Base-by-base conservation (phyloP, 2,113 vertebrate genomes). In the Seriola quinqueradiata region DNA sequence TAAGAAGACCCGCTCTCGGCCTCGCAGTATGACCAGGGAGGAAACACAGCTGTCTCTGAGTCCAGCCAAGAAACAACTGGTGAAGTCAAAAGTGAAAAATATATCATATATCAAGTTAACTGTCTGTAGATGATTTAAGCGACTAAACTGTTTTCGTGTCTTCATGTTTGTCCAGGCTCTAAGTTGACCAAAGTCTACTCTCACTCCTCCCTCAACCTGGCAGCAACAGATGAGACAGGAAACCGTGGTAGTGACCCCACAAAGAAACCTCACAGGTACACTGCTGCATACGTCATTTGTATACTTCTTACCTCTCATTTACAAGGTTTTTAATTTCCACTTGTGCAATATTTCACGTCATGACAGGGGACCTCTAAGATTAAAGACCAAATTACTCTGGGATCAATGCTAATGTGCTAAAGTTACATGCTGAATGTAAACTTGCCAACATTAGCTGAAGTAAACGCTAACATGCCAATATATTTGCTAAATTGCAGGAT, bases 141-240 rank as follows among this genome's bases (percentile, higher is more conserved):
- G 8, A 71, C 46, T n/a, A 7, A 36, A 10, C 3, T 46, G 8
- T 63, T 48, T n/a, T 52, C 5, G n/a, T 69, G 4, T 73, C 7
- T 52, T 38, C n/a, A 16, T 83, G 76, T 94, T 91, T 93, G 60
- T 94, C 85, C 57, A 95, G 96, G 50, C 77, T 93, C 82, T 85
- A 96, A 87, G 93, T 90, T 83, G 87, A 91, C 74, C 28, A 95
- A 93, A 82, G 92, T 93, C 25, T 89, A 93, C 84, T 95, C 94
- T 34, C 96, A 96, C 84, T 97, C 97, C 40, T 96, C 96, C 3
- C 93, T 97, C 70, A 96, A 96, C 32, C 91, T 97, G 77, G 95
- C 95, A 3, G 95, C 95, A 0, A 94, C 93, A 57, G 95, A 93
- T 0, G 95, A 96, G 38, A 75, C 91, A 3, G 76, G 92, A 70